Evolutionary conservation across 2,797 vertebrate species (phyloP).

Genomic region (Rhynchotus rufescens): DNA sequence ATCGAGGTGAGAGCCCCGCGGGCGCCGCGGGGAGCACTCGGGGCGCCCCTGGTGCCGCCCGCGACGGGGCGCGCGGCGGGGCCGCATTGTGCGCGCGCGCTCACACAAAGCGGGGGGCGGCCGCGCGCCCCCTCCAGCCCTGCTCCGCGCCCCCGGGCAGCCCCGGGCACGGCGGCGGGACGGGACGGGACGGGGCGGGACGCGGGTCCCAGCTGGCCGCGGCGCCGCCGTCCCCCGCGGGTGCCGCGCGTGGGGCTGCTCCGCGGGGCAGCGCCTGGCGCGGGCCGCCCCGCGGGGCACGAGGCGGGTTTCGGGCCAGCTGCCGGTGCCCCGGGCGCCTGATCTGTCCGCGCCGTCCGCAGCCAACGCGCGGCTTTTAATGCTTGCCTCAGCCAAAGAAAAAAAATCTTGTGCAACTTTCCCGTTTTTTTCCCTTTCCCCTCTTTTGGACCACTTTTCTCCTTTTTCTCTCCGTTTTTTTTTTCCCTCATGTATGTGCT

Average conservation of each 20-base stretch:
- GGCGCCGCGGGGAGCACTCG: too few relatives aligned
- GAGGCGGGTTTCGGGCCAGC: background rate
- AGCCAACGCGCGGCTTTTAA: background rate
- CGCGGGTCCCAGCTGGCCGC: slow-evolving; percentile 26
- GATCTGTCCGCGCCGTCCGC: background rate
- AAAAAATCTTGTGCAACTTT: background rate
- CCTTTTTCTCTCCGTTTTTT: background rate
- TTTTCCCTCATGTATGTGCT: background rate
- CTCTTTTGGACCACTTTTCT: too few relatives aligned
- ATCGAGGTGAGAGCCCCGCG: too few relatives aligned
- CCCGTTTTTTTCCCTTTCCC: too few relatives aligned
- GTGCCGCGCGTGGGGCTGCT: background rate
- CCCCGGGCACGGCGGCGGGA: too few relatives aligned
- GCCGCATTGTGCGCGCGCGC: slow-evolving; percentile 12
- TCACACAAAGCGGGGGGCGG: slow-evolving; percentile 40
- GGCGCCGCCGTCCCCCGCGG: background rate
- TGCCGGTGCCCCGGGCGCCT: background rate
- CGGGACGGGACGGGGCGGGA: background rate
- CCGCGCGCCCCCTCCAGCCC: background rate
- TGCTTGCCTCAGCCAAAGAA: background rate
- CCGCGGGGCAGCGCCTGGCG: slow-evolving; percentile 11
- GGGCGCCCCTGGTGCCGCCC: too few relatives aligned
- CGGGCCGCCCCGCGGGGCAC: background rate
- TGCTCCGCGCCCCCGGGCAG: too few relatives aligned
- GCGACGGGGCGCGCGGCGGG: background rate